These are phyloP conservation scores for Conomelus anceps DNA, from an alignment of 2,888 invertebrate genomes.

Conservation along the genomic window DNA sequence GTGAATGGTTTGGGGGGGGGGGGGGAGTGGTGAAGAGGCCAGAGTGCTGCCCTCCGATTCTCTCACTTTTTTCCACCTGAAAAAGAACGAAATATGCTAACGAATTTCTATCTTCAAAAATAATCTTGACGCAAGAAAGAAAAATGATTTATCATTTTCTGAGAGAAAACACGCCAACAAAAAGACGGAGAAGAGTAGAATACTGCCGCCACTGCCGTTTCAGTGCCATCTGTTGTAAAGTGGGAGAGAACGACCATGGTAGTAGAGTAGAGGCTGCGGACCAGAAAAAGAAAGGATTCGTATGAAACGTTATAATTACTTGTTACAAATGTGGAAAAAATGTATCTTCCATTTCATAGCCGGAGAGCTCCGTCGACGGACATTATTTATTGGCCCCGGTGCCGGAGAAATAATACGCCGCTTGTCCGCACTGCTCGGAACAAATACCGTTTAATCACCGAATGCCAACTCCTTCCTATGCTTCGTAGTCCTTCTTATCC, in stretches of 20 bases:
- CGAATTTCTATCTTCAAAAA: constrained; percentile 29
- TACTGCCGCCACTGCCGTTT: neutral
- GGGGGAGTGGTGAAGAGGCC: constrained; percentile 16
- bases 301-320: constrained; percentile 26
- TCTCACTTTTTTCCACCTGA: constrained; percentile 24
- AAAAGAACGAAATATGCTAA: constrained; percentile 32
- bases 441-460: constrained; percentile 3
- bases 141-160: constrained; percentile 30
- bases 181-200: neutral
- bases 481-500: neutral
- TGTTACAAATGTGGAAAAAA: constrained; percentile 27
- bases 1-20: neutral
- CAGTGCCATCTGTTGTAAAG: constrained; percentile 14
- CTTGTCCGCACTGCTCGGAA: neutral
- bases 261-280: neutral
- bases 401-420: constrained; percentile 8
- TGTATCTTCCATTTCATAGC: constrained; percentile 25
- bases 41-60: constrained; percentile 21
- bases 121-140: constrained; percentile 25
- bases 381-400: constrained; percentile 3
- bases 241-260: constrained; percentile 16
- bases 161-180: constrained; percentile 26
- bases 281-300: neutral
- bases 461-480: neutral
- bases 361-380: constrained; percentile 1